Conservation (phyloP, 2,797 vertebrate genomes). For the Chelidonichthys spinosus region DNA sequence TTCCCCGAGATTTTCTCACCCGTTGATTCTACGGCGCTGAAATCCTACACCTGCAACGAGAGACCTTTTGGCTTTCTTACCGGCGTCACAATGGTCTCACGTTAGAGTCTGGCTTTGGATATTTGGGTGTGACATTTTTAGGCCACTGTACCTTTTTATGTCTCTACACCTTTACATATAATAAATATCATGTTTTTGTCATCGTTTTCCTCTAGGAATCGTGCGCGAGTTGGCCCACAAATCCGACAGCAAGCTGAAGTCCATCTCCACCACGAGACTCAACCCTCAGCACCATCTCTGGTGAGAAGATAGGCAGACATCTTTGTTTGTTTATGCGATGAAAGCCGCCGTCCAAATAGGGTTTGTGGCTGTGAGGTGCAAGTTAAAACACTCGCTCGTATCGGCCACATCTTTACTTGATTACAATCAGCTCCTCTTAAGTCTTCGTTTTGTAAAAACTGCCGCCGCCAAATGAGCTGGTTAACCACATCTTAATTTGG, state of each 20-base stretch:
- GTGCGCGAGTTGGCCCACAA: constrained; percentile 83
- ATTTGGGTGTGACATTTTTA: constrained; percentile 45
- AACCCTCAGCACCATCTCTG: constrained; percentile 85
- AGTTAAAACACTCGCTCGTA: constrained; percentile 47
- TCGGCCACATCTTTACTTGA: constrained; percentile 67
- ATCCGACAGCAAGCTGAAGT: constrained; percentile 83
- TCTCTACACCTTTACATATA: constrained; percentile 14
- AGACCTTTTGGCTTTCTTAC: constrained; percentile 56
- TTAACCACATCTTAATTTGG: constrained; percentile 75
- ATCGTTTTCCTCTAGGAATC: constrained; percentile 66
- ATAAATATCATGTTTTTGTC: background rate
- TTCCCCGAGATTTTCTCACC: constrained; percentile 63
- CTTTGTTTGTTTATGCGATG: constrained; percentile 32
- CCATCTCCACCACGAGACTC: constrained; percentile 84
- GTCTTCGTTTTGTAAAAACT: constrained; percentile 42
- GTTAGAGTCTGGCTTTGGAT: constrained; percentile 28
- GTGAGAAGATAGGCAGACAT: constrained; percentile 36
- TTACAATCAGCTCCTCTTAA: constrained; percentile 59
- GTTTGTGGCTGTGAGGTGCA: constrained; percentile 40
- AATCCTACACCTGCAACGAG: constrained; percentile 70
- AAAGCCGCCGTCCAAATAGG: constrained; percentile 42
- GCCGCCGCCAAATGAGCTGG: constrained; percentile 73
- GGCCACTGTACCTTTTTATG: constrained; percentile 14
- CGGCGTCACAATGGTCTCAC: constrained; percentile 25
- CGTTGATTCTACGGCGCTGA: constrained; percentile 43